Percentiles rank a stretch among this genome's conserved stretches.
Evolutionary conservation across 2,113 vertebrate species (phyloP).

Genomic region (Sialia sialis): DNA sequence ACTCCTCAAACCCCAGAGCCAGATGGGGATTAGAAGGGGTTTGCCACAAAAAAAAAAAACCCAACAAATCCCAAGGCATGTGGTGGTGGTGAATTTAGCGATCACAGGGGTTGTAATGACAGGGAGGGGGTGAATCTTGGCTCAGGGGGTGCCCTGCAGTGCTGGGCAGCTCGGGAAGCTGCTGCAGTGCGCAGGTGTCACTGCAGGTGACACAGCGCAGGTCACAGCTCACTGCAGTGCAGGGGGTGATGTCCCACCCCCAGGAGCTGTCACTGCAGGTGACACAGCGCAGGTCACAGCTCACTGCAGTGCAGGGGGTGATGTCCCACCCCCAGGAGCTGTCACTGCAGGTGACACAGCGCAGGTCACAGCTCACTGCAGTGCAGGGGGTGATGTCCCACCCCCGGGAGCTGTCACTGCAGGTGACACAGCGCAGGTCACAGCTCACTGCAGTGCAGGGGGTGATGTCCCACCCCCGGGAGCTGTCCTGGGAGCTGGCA

Average conservation of each 20-base stretch:
- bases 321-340: too few relatives aligned
- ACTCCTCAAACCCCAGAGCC: neutral
- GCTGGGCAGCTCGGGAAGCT: neutral
- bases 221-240: too few relatives aligned
- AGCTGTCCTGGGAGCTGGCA: neutral
- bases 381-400: too few relatives aligned
- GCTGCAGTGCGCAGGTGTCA: neutral
- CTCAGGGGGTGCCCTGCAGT: neutral
- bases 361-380: fast-evolving
- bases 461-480: fast-evolving
- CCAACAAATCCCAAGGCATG: neutral
- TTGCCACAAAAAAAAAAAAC: neutral
- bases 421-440: neutral
- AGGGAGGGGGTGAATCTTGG: neutral
- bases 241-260: too few relatives aligned
- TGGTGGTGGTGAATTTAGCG: neutral
- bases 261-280: too few relatives aligned
- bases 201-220: neutral
- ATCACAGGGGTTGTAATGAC: neutral
- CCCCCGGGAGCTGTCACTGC: fast-evolving
- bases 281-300: too few relatives aligned
- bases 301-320: too few relatives aligned
- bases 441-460: too few relatives aligned
- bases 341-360: neutral
- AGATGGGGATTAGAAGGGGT: neutral